These are phyloP conservation scores for Drosophila algonquin DNA, from an alignment of 2,888 invertebrate species.

Conservation along the genomic window DNA sequence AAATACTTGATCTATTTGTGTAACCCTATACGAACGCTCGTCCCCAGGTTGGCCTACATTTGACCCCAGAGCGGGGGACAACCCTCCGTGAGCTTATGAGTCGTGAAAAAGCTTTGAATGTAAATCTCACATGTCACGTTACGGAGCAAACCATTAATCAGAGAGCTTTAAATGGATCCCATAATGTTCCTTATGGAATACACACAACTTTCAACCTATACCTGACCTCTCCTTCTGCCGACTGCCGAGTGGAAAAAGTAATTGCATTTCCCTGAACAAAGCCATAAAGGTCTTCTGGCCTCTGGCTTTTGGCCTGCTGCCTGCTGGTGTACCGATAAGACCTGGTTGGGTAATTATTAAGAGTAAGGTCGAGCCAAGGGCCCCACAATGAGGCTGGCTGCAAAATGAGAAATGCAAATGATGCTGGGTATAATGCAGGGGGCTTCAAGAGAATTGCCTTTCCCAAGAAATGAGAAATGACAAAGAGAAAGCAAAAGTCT, in stretches of 20 bases:
- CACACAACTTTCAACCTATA: conserved; percentile 9
- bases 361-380: conserved; percentile 12
- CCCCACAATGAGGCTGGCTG: conserved; percentile 8
- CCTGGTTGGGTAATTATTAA: conserved; percentile 10
- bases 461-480: conserved; percentile 1
- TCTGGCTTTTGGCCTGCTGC: neutral
- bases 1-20: conserved; percentile 34
- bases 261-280: conserved; percentile 40
- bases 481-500: conserved; percentile 37
- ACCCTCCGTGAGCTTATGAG: conserved; percentile 22
- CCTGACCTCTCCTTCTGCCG: neutral
- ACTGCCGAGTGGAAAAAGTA: conserved; percentile 4
- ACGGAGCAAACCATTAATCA: conserved; percentile 39
- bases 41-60: neutral
- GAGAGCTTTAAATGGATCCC: conserved; percentile 35
- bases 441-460: conserved; percentile 19
- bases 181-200: conserved; percentile 11
- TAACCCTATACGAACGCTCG: neutral
- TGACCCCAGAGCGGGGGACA: neutral
- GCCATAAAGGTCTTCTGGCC: conserved; percentile 23
- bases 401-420: conserved; percentile 28
- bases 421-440: conserved; percentile 19
- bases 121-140: conserved; percentile 25
- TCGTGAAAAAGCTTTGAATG: conserved; percentile 23
- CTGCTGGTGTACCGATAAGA: conserved; percentile 36